Evolutionary conservation across 2,113 vertebrate genomes (phyloP).

Genomic region (Hemibagrus wyckioides): DNA sequence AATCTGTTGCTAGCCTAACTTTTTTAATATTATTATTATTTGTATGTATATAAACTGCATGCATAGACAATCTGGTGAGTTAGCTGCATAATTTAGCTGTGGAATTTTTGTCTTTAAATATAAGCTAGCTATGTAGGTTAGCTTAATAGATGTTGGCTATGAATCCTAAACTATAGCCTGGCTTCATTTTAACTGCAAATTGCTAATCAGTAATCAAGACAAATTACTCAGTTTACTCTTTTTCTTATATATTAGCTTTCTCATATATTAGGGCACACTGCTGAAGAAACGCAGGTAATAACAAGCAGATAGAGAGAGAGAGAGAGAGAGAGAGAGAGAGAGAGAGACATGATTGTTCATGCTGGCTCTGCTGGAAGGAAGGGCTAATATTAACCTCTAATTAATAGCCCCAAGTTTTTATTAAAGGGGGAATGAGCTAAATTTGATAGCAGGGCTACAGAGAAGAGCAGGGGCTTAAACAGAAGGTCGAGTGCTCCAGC

Average conservation of each 20-base stretch:
- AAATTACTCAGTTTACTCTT: constrained; percentile 64
- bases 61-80: not conserved
- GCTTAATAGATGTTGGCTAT: not conserved
- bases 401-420: constrained; percentile 52
- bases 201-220: constrained; percentile 66
- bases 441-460: constrained; percentile 38
- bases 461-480: not conserved
- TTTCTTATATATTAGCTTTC: constrained; percentile 21
- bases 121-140: not conserved
- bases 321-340: constrained; percentile 15
- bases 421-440: constrained; percentile 46
- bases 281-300: constrained; percentile 21
- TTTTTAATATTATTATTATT: not conserved
- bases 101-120: not conserved
- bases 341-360: constrained; percentile 33
- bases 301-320: not conserved
- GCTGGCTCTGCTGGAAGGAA: constrained; percentile 25
- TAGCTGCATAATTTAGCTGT: not conserved
- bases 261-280: constrained; percentile 25
- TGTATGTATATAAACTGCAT: not conserved
- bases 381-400: constrained; percentile 55
- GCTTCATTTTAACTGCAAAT: not conserved
- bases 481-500: not conserved
- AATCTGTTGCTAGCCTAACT: not conserved
- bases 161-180: not conserved